Evolutionary conservation across 2,113 vertebrate species (phyloP).

Genomic region (Panthera tigris): DNA sequence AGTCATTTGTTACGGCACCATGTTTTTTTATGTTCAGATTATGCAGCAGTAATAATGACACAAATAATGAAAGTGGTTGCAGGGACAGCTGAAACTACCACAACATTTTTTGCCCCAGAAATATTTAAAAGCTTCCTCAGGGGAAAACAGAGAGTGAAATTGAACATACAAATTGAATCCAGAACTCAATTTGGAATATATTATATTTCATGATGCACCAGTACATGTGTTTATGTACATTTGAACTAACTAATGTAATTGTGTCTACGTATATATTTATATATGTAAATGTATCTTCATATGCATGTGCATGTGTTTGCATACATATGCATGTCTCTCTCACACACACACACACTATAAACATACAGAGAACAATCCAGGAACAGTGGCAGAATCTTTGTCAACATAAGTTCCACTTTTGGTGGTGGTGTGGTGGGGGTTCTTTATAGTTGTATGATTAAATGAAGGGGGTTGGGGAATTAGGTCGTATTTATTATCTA

Average conservation of each 20-base stretch:
- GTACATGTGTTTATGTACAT: conserved; percentile 46
- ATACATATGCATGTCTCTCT: neutral
- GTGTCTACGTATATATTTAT: neutral
- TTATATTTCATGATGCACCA: conserved; percentile 61
- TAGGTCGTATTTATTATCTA: neutral
- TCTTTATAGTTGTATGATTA: neutral
- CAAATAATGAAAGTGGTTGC: conserved; percentile 82
- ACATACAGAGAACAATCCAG: neutral
- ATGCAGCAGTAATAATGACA: conserved; percentile 86
- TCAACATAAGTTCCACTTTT: neutral
- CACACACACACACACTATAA: neutral
- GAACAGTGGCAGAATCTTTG: neutral
- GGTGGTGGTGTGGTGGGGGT: neutral
- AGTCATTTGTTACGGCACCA: conserved; percentile 85
- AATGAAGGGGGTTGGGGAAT: neutral
- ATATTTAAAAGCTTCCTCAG: conserved; percentile 64
- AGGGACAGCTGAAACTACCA: conserved; percentile 78
- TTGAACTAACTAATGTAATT: neutral
- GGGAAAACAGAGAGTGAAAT: conserved; percentile 47
- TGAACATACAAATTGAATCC: conserved; percentile 62
- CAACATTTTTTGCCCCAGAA: conserved; percentile 68
- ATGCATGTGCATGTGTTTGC: neutral
- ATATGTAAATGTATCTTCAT: neutral
- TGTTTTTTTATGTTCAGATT: conserved; percentile 87
- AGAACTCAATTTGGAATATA: conserved; percentile 66